These are phyloP conservation scores for Saccostrea echinata DNA, from an alignment of 1,140 invertebrate species.

Conservation along the genomic window DNA sequence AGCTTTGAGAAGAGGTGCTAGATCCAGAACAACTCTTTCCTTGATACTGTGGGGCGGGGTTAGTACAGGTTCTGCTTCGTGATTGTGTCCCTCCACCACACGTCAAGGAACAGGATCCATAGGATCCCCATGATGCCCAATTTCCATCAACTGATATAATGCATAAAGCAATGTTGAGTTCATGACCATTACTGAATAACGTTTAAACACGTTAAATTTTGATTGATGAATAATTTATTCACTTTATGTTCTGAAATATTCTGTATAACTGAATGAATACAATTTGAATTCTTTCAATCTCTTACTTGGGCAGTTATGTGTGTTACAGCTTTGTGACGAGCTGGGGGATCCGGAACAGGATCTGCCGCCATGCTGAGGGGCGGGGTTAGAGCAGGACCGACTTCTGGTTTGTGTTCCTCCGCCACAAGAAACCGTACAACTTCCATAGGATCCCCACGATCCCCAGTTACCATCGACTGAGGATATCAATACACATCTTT, in stretches of 20 bases:
- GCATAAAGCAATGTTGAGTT: too few relatives aligned
- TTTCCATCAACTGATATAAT: constrained; percentile 74
- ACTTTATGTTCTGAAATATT: neutral
- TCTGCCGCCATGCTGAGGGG: constrained; percentile 25
- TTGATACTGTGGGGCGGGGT: neutral
- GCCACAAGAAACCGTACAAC: constrained; percentile 18
- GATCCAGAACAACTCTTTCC: neutral
- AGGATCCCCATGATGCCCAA: neutral
- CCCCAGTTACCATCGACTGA: constrained; percentile 37
- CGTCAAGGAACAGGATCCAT: neutral
- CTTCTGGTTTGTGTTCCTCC: neutral
- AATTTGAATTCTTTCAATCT: too few relatives aligned
- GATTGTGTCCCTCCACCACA: neutral
- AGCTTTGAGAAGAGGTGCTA: neutral
- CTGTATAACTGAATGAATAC: too few relatives aligned
- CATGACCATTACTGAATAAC: too few relatives aligned
- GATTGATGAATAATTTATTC: neutral
- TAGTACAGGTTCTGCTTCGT: neutral
- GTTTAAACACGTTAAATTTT: too few relatives aligned
- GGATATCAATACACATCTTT: constrained; percentile 41
- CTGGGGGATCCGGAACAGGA: neutral
- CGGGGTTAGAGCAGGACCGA: constrained; percentile 24
- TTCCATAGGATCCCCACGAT: constrained; percentile 17
- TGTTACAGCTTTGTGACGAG: neutral
- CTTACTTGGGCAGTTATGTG: constrained; percentile 14